Percentiles rank a stretch among this genome's conserved stretches.
Conservation (phyloP, 1,140 invertebrate genomes). For the Brachionus paranguensis region DNA sequence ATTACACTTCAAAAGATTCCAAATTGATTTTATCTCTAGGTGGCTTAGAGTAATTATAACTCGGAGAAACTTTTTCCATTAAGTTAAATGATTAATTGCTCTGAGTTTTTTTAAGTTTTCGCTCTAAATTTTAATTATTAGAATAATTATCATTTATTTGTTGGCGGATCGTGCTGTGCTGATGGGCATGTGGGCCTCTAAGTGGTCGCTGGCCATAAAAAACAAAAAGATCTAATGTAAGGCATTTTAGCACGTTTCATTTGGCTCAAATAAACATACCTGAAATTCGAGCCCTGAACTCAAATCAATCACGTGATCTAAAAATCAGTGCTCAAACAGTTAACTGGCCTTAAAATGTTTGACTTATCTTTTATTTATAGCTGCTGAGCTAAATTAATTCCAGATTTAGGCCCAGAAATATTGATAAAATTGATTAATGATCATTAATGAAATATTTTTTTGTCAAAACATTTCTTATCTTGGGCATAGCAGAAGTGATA, state of each 20-base stretch:
- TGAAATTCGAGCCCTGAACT: not conserved
- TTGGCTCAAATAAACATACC: not conserved
- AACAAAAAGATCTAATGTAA: not conserved
- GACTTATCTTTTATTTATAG: not conserved
- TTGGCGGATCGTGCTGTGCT: not conserved
- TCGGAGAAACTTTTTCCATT: constrained; percentile 3
- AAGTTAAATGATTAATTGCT: not conserved
- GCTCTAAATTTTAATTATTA: not conserved
- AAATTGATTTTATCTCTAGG: not conserved
- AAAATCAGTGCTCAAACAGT: not conserved
- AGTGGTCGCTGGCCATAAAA: not conserved
- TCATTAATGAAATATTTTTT: not conserved
- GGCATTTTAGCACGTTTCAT: not conserved
- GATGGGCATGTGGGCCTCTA: not conserved
- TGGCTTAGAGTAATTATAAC: not conserved
- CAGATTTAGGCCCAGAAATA: not conserved
- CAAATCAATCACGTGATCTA: not conserved
- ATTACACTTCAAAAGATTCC: not conserved
- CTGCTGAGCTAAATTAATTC: not conserved
- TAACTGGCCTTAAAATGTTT: not conserved
- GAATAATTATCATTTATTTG: not conserved
- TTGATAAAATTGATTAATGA: not conserved
- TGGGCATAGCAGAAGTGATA: not conserved
- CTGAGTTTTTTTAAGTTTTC: not conserved
- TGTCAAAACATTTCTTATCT: not conserved